Conservation (phyloP, 2,113 vertebrate genomes). For the Paradisaea rubra region DNA sequence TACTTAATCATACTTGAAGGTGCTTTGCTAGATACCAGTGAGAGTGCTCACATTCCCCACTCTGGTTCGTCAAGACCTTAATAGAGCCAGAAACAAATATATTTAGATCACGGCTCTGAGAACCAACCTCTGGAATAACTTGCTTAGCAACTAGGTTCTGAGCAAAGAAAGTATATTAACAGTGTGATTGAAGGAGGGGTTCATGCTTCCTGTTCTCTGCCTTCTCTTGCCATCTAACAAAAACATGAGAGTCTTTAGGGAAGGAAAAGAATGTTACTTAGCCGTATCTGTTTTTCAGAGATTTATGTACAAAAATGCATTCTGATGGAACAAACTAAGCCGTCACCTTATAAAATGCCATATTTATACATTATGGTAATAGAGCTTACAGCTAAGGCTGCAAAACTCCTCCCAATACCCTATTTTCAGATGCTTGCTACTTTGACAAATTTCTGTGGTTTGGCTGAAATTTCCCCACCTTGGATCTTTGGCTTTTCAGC, state of each 20-base stretch:
- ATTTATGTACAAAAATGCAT: not conserved
- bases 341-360: not conserved
- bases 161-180: not conserved
- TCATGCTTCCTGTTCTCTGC: not conserved
- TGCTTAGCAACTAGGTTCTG: not conserved
- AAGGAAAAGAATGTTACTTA: not conserved
- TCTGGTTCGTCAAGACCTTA: conserved; percentile 28
- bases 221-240: not conserved
- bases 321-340: not conserved
- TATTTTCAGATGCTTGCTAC: not conserved
- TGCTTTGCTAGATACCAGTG: not conserved
- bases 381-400: not conserved
- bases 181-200: not conserved
- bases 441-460: not conserved
- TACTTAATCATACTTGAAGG: conserved; percentile 1
- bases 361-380: not conserved
- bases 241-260: not conserved
- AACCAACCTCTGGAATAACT: conserved; percentile 32
- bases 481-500: not conserved
- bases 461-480: not conserved
- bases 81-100: conserved; percentile 21
- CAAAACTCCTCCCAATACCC: not conserved
- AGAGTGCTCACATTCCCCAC: not conserved
- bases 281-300: not conserved
- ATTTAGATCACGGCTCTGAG: conserved; percentile 31